A percentile compares a stretch with the other conserved stretches of the same genome.
These are phyloP conservation scores for Micrasema minimum DNA, from an alignment of 1,140 invertebrate species.

Conservation along the genomic window DNA sequence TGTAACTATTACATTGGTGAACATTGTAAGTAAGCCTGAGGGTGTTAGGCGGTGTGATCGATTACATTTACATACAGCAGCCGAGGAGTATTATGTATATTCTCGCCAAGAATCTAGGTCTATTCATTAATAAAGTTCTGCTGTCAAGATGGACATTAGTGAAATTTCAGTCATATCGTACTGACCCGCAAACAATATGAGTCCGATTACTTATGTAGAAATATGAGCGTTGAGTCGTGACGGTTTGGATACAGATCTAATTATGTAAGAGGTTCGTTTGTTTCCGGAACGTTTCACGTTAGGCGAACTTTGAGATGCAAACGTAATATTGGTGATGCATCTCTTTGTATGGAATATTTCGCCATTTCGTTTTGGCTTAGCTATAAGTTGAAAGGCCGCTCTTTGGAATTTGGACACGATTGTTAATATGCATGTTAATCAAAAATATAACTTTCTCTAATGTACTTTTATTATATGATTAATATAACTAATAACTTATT, in stretches of 20 bases:
- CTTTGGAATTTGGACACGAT: too few relatives aligned
- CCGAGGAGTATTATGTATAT: background rate
- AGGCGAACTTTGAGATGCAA: constrained; percentile 23
- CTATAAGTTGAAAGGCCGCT: too few relatives aligned
- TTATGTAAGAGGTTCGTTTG: constrained; percentile 34
- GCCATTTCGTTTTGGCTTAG: too few relatives aligned
- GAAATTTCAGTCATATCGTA: constrained; percentile 16
- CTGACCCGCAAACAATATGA: constrained; percentile 10
- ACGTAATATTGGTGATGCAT: background rate
- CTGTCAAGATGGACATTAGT: constrained; percentile 24
- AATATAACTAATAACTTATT: too few relatives aligned
- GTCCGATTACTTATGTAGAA: background rate
- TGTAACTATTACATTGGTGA: too few relatives aligned
- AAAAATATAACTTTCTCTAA: too few relatives aligned
- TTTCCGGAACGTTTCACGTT: constrained; percentile 10
- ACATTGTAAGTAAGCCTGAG: too few relatives aligned
- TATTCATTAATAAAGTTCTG: constrained; percentile 3
- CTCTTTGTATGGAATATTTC: too few relatives aligned
- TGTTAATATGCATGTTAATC: too few relatives aligned
- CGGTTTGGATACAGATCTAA: constrained; percentile 12
- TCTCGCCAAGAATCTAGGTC: background rate
- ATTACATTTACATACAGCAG: constrained; percentile 13
- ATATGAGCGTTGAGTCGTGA: constrained; percentile 11
- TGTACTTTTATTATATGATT: too few relatives aligned
- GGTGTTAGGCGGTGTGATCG: background rate